Evolutionary conservation across 2,113 vertebrate genomes (phyloP).

Genomic region (Cochlearius cochlearius): DNA sequence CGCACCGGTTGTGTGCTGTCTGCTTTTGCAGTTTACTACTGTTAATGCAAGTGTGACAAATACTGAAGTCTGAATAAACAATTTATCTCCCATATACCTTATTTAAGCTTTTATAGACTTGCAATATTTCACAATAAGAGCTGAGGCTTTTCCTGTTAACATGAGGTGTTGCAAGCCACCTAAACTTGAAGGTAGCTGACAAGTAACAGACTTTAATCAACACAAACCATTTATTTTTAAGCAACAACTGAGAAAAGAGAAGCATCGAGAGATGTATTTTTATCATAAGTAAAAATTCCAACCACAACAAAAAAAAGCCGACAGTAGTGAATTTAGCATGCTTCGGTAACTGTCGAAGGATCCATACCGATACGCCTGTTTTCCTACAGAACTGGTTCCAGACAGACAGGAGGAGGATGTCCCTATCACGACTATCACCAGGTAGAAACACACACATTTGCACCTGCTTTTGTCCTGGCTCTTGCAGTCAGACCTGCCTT

Average conservation of each 20-base stretch:
- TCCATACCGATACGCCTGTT: not conserved
- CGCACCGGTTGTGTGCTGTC: not conserved
- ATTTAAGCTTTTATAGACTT: not conserved
- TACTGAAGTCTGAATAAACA: not conserved
- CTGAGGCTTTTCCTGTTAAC: not conserved
- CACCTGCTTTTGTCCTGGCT: not conserved
- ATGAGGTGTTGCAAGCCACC: not conserved
- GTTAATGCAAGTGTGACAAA: not conserved
- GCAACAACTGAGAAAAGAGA: not conserved
- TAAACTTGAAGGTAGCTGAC: not conserved
- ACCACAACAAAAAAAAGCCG: not conserved
- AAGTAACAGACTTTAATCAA: not conserved
- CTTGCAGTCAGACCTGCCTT: not conserved
- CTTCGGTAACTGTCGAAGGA: accelerated
- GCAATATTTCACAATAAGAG: not conserved
- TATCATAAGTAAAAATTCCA: not conserved
- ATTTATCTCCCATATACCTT: not conserved
- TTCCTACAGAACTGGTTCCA: not conserved
- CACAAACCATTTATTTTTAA: not conserved
- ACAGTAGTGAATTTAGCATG: not conserved
- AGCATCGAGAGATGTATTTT: not conserved
- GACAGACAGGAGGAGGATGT: not conserved
- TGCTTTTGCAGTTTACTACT: not conserved
- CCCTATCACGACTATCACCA: accelerated
- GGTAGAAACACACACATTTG: not conserved